Percentiles rank a stretch among this genome's conserved stretches.
Evolutionary conservation across 2,888 invertebrate species (phyloP).

Genomic region (Leucoma salicis): DNA sequence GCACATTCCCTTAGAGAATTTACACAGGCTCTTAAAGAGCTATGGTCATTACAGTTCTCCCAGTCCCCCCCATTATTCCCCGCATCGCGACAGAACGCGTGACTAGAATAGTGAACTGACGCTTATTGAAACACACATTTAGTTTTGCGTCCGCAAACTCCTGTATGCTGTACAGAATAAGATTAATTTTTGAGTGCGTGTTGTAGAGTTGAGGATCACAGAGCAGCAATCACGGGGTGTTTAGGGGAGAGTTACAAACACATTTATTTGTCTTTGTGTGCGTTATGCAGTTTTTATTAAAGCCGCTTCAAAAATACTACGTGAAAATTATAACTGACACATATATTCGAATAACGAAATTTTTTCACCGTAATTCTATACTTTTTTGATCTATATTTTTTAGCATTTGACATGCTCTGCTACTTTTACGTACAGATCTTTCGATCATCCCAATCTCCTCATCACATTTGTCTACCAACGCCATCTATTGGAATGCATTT

Average conservation of each 20-base stretch:
- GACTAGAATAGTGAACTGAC: background rate
- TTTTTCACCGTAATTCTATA: too few relatives aligned
- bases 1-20: slow-evolving; percentile 30
- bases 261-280: background rate
- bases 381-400: too few relatives aligned
- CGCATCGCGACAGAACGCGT: slow-evolving; percentile 39
- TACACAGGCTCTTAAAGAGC: slow-evolving; percentile 37
- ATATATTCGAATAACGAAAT: too few relatives aligned
- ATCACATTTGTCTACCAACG: too few relatives aligned
- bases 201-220: background rate
- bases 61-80: slow-evolving; percentile 45
- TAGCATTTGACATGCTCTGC: too few relatives aligned
- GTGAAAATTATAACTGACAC: too few relatives aligned
- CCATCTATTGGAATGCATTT: too few relatives aligned
- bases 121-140: background rate
- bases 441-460: too few relatives aligned
- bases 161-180: background rate
- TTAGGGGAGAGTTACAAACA: background rate
- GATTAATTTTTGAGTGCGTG: background rate
- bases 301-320: too few relatives aligned
- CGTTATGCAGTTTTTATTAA: background rate
- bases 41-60: slow-evolving; percentile 40
- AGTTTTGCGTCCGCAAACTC: background rate
- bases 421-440: too few relatives aligned
- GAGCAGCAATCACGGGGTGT: background rate